Evolutionary conservation across 2,797 vertebrate species (phyloP), one percentile per base, ranked within the genome.

Genomic region (Pelochelys cantorii): DNA sequence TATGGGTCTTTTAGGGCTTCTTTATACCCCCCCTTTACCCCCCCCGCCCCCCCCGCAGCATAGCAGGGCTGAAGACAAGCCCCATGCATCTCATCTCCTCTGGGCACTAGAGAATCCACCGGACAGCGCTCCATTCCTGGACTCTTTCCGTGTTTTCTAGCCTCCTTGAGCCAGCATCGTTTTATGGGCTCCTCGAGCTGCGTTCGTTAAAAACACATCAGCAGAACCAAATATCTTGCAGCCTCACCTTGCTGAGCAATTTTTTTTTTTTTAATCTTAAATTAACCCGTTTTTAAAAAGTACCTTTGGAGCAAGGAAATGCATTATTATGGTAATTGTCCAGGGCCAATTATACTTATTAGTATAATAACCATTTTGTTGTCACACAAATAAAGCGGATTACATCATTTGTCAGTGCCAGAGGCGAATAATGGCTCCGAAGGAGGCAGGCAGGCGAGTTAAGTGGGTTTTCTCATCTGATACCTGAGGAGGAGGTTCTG

Each of bases 251-350:
- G 2, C 54, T 0, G 60, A 71, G 93, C 81, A 12, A 5, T 83
- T 91, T 85, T 92, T 87, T 84, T 96, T 97, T 89, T n/a, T n/a
- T n/a, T n/a, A n/a, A n/a, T 90, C 96, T 96, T 94, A 96, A 97
- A 97, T 96, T 97, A 97, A 96, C 95, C 97, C 96, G 94, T 94
- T 98, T 97, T 97, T 97, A 81, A 94, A 95, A 96, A 94, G 96
- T 93, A 94, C 95, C 97, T 96, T 95, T 93, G 96, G 92, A 97
- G 96, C 91, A 93, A 97, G 96, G 97, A 97, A 97, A 96, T 97
- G 95, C 98, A 97, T 98, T 97, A 98, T 98, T 98, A 98, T 98
- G 98, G 95, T 98, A 98, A 98, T 98, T 98, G 98, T 97, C 97
- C 96, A 77, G 96, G 97, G 97, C 97, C 98, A 98, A 98, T 98